These are phyloP conservation scores for Falco naumanni DNA, from an alignment of 2,797 vertebrate genomes.

Conservation along the genomic window DNA sequence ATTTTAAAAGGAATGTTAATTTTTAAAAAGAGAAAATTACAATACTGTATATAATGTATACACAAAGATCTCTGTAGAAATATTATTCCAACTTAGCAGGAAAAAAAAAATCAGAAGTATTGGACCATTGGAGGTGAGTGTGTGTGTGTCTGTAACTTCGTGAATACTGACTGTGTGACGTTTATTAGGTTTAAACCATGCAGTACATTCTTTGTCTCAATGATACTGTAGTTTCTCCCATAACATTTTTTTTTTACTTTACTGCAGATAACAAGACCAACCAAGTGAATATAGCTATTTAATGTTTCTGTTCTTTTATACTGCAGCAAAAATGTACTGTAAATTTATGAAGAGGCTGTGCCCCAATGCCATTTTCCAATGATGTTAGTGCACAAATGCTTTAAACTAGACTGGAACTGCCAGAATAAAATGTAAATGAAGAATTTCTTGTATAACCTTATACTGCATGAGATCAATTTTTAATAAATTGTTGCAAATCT, in stretches of 20 bases:
- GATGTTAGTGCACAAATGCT: constrained; percentile 85
- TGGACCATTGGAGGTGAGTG: constrained; percentile 79
- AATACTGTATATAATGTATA: constrained; percentile 90
- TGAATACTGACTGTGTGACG: constrained; percentile 81
- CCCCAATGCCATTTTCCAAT: constrained; percentile 83
- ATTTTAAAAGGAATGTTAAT: constrained; percentile 81
- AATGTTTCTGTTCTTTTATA: constrained; percentile 84
- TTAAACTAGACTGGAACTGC: constrained; percentile 84
- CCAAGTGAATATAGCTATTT: constrained; percentile 81
- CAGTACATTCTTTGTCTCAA: constrained; percentile 83
- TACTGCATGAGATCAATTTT: constrained; percentile 91
- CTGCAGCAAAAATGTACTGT: constrained; percentile 81
- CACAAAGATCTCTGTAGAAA: constrained; percentile 87
- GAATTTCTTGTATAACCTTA: constrained; percentile 87
- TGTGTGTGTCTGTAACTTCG: constrained; percentile 80
- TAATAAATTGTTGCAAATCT: constrained; percentile 91
- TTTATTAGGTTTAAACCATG: constrained; percentile 85
- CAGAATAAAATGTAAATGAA: constrained; percentile 85
- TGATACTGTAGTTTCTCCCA: constrained; percentile 80
- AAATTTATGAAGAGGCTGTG: constrained; percentile 83
- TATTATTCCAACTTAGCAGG: constrained; percentile 86
- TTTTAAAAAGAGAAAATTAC: constrained; percentile 79
- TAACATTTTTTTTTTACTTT: constrained; percentile 76
- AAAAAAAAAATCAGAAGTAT: constrained; percentile 75
- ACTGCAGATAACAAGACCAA: constrained; percentile 81